A percentile compares a stretch with the other conserved stretches of the same genome.
Evolutionary conservation across 2,113 vertebrate genomes (phyloP).

Genomic region (Pavo muticus): DNA sequence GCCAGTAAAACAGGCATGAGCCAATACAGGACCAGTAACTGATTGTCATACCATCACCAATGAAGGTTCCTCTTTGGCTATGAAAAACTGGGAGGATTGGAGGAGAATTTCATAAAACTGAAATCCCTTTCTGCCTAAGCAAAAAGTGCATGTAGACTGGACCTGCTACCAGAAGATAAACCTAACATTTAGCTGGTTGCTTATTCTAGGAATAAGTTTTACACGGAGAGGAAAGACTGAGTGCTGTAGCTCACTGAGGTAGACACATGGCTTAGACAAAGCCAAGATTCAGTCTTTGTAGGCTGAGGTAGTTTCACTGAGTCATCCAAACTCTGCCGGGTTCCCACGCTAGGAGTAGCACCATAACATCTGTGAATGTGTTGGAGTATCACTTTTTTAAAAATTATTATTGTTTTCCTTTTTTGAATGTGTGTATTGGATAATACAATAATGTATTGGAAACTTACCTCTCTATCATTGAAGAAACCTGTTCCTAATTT

Average conservation of each 20-base stretch:
- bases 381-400: background rate
- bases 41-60: background rate
- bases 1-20: background rate
- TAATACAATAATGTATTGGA: too few relatives aligned
- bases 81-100: background rate
- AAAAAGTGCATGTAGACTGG: background rate
- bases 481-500: background rate
- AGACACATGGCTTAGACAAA: background rate
- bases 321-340: background rate
- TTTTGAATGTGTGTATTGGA: background rate
- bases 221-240: background rate
- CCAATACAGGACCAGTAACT: background rate
- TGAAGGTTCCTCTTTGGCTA: background rate
- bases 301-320: background rate
- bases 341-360: background rate
- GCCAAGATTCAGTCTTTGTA: background rate
- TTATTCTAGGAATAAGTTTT: background rate
- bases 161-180: background rate
- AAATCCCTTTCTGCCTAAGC: background rate
- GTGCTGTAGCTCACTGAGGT: background rate
- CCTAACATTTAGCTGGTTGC: background rate
- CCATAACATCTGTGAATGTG: constrained; percentile 24
- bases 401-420: background rate
- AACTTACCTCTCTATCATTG: background rate
- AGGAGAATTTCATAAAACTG: background rate